phyloP scores from a whole-genome alignment of 2,797 vertebrate species.

The Liparis tanakae region DNA sequence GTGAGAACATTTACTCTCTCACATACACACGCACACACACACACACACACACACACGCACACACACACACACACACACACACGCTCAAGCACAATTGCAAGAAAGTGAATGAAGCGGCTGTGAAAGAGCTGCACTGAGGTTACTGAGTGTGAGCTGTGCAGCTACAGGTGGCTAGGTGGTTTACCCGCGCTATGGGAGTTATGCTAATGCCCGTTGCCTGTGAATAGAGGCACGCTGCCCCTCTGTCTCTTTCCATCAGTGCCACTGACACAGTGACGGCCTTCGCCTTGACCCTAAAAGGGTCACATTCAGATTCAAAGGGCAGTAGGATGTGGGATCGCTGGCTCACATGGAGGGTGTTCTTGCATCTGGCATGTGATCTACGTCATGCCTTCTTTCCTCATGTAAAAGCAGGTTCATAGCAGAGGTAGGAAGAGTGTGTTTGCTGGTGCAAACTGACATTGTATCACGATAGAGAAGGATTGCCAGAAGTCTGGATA shows the following conservation, averaged over 20 bases:
- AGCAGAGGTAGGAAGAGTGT: conserved; percentile 15
- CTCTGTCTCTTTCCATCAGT: conserved; percentile 77
- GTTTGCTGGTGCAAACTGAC: conserved; percentile 15
- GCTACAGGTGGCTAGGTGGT: conserved; percentile 77
- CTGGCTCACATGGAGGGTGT: conserved; percentile 40
- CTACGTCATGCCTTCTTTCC: conserved; percentile 39
- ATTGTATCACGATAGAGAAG: conserved; percentile 22
- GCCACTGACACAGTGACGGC: conserved; percentile 70
- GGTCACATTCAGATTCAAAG: conserved; percentile 53
- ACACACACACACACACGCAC: conserved; percentile 2
- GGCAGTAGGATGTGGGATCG: conserved; percentile 50
- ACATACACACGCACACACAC: too few species aligned
- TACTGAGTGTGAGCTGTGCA: conserved; percentile 43
- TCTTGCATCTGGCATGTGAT: conserved; percentile 56
- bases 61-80: conserved; percentile 6
- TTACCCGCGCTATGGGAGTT: conserved; percentile 67
- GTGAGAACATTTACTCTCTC: conserved; percentile 6
- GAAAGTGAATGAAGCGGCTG: conserved; percentile 29
- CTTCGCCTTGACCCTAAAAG: conserved; percentile 55
- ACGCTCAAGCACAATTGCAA: conserved; percentile 28
- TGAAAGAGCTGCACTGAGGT: conserved; percentile 22
- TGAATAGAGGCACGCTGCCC: conserved; percentile 74
- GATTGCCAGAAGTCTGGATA: conserved; percentile 22
- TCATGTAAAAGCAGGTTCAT: conserved; percentile 38
- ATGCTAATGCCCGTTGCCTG: conserved; percentile 76